A percentile compares a stretch with the other conserved stretches of the same genome.
phyloP scores from a whole-genome alignment of 2,113 vertebrate genomes.

The Chaetodon auriga region DNA sequence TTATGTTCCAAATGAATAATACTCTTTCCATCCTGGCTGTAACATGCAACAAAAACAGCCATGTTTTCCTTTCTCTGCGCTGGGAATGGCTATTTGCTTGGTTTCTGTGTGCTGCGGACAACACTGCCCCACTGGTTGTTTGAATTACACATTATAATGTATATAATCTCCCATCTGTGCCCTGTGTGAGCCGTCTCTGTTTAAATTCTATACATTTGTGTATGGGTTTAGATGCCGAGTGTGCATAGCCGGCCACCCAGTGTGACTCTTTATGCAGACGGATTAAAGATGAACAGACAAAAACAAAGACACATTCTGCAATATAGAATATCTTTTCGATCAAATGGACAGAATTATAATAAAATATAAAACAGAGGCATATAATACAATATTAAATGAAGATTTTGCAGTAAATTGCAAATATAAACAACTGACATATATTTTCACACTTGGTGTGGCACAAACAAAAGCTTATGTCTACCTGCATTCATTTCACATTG shows the following conservation, averaged over 20 bases:
- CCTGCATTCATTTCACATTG: constrained; percentile 76
- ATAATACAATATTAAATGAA: constrained; percentile 59
- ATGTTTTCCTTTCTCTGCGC: constrained; percentile 69
- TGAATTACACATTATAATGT: constrained; percentile 77
- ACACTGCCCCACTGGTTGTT: constrained; percentile 67
- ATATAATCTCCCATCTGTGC: constrained; percentile 66
- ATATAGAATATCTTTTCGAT: constrained; percentile 79
- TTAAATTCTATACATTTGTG: constrained; percentile 76
- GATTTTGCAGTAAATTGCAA: constrained; percentile 64
- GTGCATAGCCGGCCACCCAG: constrained; percentile 79
- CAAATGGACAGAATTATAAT: constrained; percentile 71
- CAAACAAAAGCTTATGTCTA: constrained; percentile 81
- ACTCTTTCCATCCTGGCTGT: constrained; percentile 52
- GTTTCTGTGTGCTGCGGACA: constrained; percentile 57
- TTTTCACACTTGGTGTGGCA: constrained; percentile 69
- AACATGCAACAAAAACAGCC: constrained; percentile 59
- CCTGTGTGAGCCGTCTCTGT: constrained; percentile 64
- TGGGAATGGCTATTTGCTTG: constrained; percentile 67
- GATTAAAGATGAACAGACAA: constrained; percentile 81
- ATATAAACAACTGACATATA: constrained; percentile 59
- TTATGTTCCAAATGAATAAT: constrained; percentile 63
- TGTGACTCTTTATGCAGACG: constrained; percentile 71
- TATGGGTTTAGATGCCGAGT: constrained; percentile 59
- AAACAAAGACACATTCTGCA: constrained; percentile 78
- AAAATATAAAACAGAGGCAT: constrained; percentile 73